Conservation (phyloP, 1,140 invertebrate species). For the Samia ricini region DNA sequence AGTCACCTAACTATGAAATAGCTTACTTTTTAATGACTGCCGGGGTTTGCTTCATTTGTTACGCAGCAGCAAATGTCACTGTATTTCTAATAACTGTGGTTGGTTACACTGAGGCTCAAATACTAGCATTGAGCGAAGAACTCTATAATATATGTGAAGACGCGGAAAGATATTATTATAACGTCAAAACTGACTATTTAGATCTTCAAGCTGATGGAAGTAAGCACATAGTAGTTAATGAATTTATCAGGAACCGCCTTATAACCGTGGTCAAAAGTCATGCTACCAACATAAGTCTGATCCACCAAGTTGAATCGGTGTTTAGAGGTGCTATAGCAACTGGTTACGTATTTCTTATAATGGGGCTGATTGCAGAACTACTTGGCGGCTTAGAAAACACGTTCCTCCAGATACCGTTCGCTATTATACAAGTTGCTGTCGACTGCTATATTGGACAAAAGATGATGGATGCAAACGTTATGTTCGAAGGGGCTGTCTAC, state of each 20-base stretch:
- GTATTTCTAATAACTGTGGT: slow-evolving; percentile 19
- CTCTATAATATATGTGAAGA: slow-evolving; percentile 39
- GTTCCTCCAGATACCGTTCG: slow-evolving; percentile 42
- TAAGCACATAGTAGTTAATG: slow-evolving; percentile 26
- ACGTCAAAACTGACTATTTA: slow-evolving; percentile 4
- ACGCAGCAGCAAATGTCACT: slow-evolving; percentile 15
- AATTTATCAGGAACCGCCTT: slow-evolving; percentile 29
- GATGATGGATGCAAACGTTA: slow-evolving; percentile 38
- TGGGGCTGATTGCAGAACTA: slow-evolving; percentile 38
- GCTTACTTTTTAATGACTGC: slow-evolving; percentile 15
- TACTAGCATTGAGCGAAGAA: slow-evolving; percentile 31
- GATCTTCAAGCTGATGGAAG: neutral
- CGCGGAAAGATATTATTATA: slow-evolving; percentile 23
- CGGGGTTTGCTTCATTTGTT: slow-evolving; percentile 13
- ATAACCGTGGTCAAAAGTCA: slow-evolving; percentile 33
- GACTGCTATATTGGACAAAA: slow-evolving; percentile 50
- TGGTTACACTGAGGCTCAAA: slow-evolving; percentile 29
- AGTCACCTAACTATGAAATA: slow-evolving; percentile 29
- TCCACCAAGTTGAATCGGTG: slow-evolving; percentile 26
- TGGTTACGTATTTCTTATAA: slow-evolving; percentile 23
- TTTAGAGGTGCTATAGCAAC: slow-evolving; percentile 28
- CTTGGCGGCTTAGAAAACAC: slow-evolving; percentile 52
- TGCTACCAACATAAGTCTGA: slow-evolving; percentile 27
- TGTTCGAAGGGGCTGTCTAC: slow-evolving; percentile 37
- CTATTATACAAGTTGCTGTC: slow-evolving; percentile 37